Evolutionary conservation across 2,797 vertebrate genomes (phyloP), one percentile per base, ranked within the genome.

Genomic region (Hypotaenidia okinawae): DNA sequence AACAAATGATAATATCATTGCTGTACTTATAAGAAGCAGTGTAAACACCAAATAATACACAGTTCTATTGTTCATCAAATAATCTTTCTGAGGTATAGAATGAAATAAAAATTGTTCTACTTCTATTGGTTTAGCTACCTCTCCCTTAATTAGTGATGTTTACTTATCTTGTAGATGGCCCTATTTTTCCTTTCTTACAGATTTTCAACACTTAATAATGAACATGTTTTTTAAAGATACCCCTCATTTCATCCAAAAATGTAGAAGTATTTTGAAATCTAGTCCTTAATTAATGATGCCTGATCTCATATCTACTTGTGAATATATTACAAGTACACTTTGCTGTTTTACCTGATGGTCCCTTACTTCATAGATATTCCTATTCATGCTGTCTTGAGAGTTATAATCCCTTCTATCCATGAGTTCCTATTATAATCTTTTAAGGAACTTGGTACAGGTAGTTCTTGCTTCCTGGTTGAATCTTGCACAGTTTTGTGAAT

Each of bases 281-380:
- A 52, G 6, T 35, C 39, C 52, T 72, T 73, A 62, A 79, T 68
- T 75, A 61, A 24, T 55, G 37, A 45, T 3, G 3, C 11, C 13
- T 72, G 47, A 75, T 0, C 0, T 61, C 7, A 37, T 32, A 45
- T 45, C 35, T 63, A 16, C 10, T 49, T 87, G 19, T 32, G 30
- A 52, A 51, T 4, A 5, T 68, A 25, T 35, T 58, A n/a, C 9
- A 89, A 62, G 16, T 47, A 28, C 3, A 23, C 22, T 35, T 85
- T 7, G 14, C 4, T 52, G 6, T 57, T 94, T 86, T 67, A 73
- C 3, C 13, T 33, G 4, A 28, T 43, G 11, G 30, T 55, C 7
- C 11, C 16, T 27, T 43, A 17, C 37, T 75, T 91, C n/a, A 62
- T 23, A 70, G 19, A 13, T 57, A 3, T 28, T 70, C 39, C 66